Percentiles rank a stretch among this genome's conserved stretches.
phyloP scores from a whole-genome alignment of 2,113 vertebrate genomes.

The Callorhinus ursinus region DNA sequence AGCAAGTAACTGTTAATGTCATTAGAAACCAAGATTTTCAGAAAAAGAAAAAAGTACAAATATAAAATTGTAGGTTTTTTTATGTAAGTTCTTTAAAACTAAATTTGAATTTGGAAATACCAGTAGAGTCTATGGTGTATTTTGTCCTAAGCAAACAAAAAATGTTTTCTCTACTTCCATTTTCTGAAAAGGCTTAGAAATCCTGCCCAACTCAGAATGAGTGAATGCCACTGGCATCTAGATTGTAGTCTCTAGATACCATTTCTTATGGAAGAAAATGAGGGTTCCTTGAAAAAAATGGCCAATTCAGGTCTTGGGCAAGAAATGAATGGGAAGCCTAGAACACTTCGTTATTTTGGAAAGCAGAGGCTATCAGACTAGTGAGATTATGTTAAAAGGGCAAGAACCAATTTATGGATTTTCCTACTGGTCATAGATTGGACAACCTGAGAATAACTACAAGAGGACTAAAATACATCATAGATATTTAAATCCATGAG shows the following conservation, averaged over 20 bases:
- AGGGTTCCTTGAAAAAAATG: not conserved
- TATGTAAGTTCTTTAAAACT: not conserved
- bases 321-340: conserved; percentile 58
- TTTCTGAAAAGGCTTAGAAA: conserved; percentile 36
- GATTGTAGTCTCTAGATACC: not conserved
- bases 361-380: conserved; percentile 43
- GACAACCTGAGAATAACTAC: conserved; percentile 37
- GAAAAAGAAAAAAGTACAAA: not conserved
- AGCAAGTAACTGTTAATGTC: conserved; percentile 3
- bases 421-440: conserved; percentile 45
- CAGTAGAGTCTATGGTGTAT: not conserved
- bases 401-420: not conserved
- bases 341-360: conserved; percentile 29
- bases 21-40: conserved; percentile 44
- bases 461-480: conserved; percentile 49
- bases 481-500: conserved; percentile 36
- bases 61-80: conserved; percentile 26
- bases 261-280: conserved; percentile 30
- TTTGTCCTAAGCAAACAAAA: conserved; percentile 35
- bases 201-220: not conserved
- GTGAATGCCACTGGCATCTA: not conserved
- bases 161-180: not conserved
- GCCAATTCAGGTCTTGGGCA: not conserved
- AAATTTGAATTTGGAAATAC: conserved; percentile 31
- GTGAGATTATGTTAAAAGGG: conserved; percentile 46